Conservation (phyloP, 1,140 invertebrate species). For the Solen grandis region DNA sequence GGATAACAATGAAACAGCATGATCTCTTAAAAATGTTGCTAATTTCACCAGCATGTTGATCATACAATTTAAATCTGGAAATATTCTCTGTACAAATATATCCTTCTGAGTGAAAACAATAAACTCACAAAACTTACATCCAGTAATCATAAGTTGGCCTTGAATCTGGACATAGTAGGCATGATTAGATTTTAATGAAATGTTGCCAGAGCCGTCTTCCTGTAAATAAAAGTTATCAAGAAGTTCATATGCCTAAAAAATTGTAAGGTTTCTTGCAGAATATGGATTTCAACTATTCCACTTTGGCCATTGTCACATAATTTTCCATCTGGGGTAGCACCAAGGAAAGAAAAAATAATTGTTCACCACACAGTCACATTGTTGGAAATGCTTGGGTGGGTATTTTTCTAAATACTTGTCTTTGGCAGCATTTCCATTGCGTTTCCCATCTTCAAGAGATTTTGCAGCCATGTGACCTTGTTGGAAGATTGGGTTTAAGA, state of each 20-base stretch:
- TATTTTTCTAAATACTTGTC: constrained; percentile 15
- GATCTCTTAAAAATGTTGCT: neutral
- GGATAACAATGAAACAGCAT: neutral
- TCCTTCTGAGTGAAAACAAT: neutral
- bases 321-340: constrained; percentile 52
- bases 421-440: constrained; percentile 14
- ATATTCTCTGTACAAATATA: neutral
- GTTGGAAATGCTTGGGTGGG: constrained; percentile 48
- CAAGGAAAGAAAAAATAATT: constrained; percentile 50
- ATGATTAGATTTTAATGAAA: neutral
- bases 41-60: neutral
- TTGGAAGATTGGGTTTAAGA: neutral
- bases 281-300: neutral
- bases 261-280: neutral
- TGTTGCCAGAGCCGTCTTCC: neutral
- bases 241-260: neutral
- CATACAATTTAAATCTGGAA: neutral
- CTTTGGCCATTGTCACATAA: constrained; percentile 33
- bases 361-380: constrained; percentile 51
- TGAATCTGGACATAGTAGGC: neutral
- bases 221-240: neutral
- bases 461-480: neutral
- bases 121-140: neutral
- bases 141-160: neutral
- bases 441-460: neutral